phyloP scores from a whole-genome alignment of 2,113 vertebrate genomes.

The Salvelinus fontinalis region DNA sequence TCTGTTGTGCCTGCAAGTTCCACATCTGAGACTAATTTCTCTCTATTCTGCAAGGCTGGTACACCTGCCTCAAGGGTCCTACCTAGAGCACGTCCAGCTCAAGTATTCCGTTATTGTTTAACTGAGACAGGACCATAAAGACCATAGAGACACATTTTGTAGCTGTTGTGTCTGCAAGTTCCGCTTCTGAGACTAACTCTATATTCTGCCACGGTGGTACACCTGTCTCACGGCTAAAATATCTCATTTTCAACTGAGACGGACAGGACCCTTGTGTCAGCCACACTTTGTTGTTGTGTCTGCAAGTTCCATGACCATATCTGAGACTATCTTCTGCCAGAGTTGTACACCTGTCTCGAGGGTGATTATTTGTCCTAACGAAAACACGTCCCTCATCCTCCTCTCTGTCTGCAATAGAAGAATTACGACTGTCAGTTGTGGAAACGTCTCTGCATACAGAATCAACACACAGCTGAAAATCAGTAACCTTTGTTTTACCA shows the following conservation, averaged over 20 bases:
- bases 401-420: slow-evolving; percentile 19
- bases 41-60: slow-evolving; percentile 44
- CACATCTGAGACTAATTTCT: slow-evolving; percentile 31
- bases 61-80: slow-evolving; percentile 31
- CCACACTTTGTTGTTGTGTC: not conserved
- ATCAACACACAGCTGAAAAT: slow-evolving; percentile 36
- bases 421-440: slow-evolving; percentile 31
- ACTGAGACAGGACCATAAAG: slow-evolving; percentile 16
- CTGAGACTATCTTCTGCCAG: slow-evolving; percentile 18
- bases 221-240: too few relatives aligned
- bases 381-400: not conserved
- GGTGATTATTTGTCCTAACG: not conserved
- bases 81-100: too few relatives aligned
- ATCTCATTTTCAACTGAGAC: not conserved
- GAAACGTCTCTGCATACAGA: slow-evolving; percentile 38
- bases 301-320: not conserved
- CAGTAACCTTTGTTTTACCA: slow-evolving; percentile 15
- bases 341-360: not conserved
- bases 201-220: too few relatives aligned
- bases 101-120: not conserved
- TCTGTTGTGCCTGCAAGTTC: slow-evolving; percentile 50
- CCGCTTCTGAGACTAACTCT: too few relatives aligned
- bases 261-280: not conserved
- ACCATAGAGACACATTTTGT: too few relatives aligned
- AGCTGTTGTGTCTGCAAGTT: too few relatives aligned